Evolutionary conservation across 2,888 invertebrate species (phyloP).

Genomic region (Sabatieria punctata): DNA sequence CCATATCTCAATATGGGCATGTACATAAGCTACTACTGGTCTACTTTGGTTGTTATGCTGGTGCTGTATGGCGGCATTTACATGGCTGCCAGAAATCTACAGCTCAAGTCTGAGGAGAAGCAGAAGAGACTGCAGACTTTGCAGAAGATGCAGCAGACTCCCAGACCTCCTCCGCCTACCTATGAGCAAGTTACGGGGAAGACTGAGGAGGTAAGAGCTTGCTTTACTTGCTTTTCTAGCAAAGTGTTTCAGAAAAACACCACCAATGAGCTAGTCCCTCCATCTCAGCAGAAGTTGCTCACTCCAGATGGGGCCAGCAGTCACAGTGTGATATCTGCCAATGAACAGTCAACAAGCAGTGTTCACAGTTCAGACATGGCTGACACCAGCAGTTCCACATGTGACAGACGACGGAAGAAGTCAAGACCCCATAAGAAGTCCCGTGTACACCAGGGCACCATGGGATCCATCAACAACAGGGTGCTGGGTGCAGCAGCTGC

Average conservation of each 20-base stretch:
- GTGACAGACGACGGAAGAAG: background rate
- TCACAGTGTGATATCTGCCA: background rate
- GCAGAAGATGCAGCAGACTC: slow-evolving; percentile 75
- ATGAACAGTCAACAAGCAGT: background rate
- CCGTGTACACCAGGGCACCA: background rate
- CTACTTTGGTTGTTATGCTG: slow-evolving; percentile 80
- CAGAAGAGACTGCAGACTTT: slow-evolving; percentile 86
- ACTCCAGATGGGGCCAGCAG: background rate
- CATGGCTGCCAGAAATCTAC: slow-evolving; percentile 90
- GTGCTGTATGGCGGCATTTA: slow-evolving; percentile 91
- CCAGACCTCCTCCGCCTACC: slow-evolving; percentile 64
- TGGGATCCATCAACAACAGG: background rate
- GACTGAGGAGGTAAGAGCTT: too few relatives aligned
- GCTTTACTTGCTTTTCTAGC: too few relatives aligned
- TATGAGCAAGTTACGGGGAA: too few relatives aligned
- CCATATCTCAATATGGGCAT: slow-evolving; percentile 90
- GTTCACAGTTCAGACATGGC: slow-evolving; percentile 4
- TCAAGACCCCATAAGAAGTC: background rate
- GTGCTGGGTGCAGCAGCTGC: background rate
- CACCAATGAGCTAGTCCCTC: background rate
- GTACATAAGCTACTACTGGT: slow-evolving; percentile 82
- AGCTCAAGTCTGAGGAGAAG: slow-evolving; percentile 86
- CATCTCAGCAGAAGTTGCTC: background rate
- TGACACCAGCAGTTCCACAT: background rate
- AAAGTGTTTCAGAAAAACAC: background rate